Conservation (phyloP, 2,113 vertebrate genomes). For the Tychaedon coryphoeus region DNA sequence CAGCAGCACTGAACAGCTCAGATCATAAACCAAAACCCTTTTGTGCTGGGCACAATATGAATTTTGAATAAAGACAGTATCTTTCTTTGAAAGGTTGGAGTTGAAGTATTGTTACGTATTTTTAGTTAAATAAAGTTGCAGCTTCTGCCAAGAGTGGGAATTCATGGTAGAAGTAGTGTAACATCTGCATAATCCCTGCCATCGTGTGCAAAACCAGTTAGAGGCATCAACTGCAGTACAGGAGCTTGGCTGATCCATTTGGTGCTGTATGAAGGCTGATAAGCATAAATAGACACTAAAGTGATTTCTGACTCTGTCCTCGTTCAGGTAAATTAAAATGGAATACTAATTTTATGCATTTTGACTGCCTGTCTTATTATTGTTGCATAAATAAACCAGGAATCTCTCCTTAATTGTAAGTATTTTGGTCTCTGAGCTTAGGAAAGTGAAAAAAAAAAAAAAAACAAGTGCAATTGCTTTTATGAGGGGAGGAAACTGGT, state of each 20-base stretch:
- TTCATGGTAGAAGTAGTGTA: neutral
- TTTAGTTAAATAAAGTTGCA: neutral
- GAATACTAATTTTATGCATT: neutral
- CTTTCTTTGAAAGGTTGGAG: neutral
- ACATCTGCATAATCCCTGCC: neutral
- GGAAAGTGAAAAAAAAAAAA: neutral
- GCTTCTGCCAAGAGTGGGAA: neutral
- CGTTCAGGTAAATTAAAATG: neutral
- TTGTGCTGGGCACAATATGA: neutral
- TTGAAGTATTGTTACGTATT: fast-evolving
- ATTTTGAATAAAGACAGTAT: neutral
- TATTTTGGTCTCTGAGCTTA: neutral
- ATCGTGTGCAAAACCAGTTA: neutral
- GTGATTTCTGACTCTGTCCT: neutral
- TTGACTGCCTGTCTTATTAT: neutral
- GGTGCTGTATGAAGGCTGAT: neutral
- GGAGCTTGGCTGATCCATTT: neutral
- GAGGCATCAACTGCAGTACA: neutral
- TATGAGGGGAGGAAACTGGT: neutral
- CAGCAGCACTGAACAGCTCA: neutral
- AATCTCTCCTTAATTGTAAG: neutral
- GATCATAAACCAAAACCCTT: neutral
- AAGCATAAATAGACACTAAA: neutral
- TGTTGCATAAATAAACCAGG: neutral
- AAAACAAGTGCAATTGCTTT: neutral